phyloP scores from a whole-genome alignment of 2,888 invertebrate species.

The Metellina segmentata region DNA sequence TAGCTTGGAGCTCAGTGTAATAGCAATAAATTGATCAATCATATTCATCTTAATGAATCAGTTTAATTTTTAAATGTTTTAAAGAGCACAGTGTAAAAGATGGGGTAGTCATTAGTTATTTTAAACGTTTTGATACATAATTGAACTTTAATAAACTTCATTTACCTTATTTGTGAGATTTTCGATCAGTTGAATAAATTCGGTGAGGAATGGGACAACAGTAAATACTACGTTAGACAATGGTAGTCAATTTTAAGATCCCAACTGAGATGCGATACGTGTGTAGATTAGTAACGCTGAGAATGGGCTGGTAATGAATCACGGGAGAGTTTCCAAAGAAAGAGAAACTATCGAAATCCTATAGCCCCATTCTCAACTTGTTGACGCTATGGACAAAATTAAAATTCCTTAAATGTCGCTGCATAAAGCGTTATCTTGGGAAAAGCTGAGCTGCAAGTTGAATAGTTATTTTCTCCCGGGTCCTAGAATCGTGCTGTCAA shows the following conservation, averaged over 20 bases:
- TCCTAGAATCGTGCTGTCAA: conserved; percentile 62
- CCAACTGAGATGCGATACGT: neutral
- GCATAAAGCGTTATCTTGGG: conserved; percentile 48
- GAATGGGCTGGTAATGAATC: conserved; percentile 16
- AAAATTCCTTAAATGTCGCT: conserved; percentile 68
- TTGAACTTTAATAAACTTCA: too few relatives aligned
- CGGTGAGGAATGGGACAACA: too few relatives aligned
- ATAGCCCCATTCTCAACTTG: conserved; percentile 32
- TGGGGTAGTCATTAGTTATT: too few relatives aligned
- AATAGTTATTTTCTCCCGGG: conserved; percentile 59
- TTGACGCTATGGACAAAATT: conserved; percentile 47
- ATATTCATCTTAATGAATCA: too few relatives aligned
- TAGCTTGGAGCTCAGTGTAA: too few relatives aligned
- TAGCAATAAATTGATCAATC: too few relatives aligned
- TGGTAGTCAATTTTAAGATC: neutral
- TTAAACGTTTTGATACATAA: too few relatives aligned
- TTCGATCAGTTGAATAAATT: too few relatives aligned
- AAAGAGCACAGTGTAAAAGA: too few relatives aligned
- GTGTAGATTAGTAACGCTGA: neutral
- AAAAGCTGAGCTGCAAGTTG: conserved; percentile 25
- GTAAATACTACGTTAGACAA: neutral
- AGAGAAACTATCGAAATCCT: conserved; percentile 20
- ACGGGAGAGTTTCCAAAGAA: neutral
- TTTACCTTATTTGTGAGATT: too few relatives aligned
- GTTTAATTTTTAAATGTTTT: too few relatives aligned